Percentiles rank a stretch among this genome's conserved stretches.
phyloP scores from a whole-genome alignment of 2,113 vertebrate genomes.

The Parus major region DNA sequence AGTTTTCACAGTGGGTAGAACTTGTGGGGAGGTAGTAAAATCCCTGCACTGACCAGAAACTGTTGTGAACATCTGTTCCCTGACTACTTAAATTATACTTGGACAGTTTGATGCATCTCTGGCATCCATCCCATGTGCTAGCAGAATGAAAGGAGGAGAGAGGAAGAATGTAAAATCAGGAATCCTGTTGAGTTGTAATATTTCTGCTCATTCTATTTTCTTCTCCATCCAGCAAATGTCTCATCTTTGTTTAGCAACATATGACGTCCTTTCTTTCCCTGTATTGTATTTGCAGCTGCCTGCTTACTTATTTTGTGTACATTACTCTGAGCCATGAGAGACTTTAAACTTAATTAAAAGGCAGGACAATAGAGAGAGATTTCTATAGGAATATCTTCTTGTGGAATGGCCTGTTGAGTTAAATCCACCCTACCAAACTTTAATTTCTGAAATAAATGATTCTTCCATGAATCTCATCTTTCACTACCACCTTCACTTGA shows the following conservation, averaged over 20 bases:
- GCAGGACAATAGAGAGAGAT: neutral
- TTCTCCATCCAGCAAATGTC: neutral
- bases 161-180: constrained; percentile 40
- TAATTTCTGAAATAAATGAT: neutral
- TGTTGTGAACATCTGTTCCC: constrained; percentile 64
- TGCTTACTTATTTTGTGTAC: neutral
- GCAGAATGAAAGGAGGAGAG: neutral
- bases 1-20: constrained; percentile 36
- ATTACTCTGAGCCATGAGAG: neutral
- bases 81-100: constrained; percentile 66
- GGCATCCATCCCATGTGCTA: constrained; percentile 41
- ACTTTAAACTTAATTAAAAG: constrained; percentile 20
- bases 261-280: neutral
- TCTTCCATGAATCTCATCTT: neutral
- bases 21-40: constrained; percentile 54
- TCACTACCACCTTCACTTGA: neutral
- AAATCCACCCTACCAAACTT: neutral
- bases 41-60: constrained; percentile 56
- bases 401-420: neutral
- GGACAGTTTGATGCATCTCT: constrained; percentile 54
- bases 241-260: constrained; percentile 27
- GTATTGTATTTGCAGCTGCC: neutral
- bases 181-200: constrained; percentile 17
- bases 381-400: neutral
- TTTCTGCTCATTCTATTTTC: constrained; percentile 26